A percentile compares a stretch with the other conserved stretches of the same genome.
Evolutionary conservation across 2,888 invertebrate genomes (phyloP).

Genomic region (Thereva unica): DNA sequence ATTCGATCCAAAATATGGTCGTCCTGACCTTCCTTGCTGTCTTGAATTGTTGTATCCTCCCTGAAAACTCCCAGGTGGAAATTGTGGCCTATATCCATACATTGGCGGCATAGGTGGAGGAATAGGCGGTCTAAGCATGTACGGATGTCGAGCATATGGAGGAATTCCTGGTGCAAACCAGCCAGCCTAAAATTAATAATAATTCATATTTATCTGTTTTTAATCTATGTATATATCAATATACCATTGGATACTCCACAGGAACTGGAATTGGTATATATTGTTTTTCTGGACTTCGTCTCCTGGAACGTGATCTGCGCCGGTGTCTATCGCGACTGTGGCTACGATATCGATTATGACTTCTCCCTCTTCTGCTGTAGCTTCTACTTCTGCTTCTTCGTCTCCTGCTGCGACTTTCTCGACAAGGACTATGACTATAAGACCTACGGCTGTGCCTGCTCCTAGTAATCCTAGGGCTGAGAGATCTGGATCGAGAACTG

Average conservation of each 20-base stretch:
- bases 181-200: conserved; percentile 1
- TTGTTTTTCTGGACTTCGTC: conserved; percentile 8
- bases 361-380: conserved; percentile 28
- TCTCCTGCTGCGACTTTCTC: conserved; percentile 5
- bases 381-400: conserved; percentile 34
- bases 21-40: conserved; percentile 1
- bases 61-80: conserved; percentile 8
- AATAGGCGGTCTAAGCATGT: conserved; percentile 5
- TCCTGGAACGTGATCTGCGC: conserved; percentile 2
- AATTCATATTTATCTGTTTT: background rate
- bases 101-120: conserved; percentile 9
- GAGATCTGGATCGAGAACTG: conserved; percentile 34
- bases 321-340: background rate
- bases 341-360: conserved; percentile 2
- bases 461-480: background rate
- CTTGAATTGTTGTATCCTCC: background rate
- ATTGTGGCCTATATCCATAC: conserved; percentile 15
- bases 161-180: conserved; percentile 21
- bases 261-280: conserved; percentile 18
- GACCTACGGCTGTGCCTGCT: conserved; percentile 22
- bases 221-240: background rate
- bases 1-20: background rate
- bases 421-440: conserved; percentile 27
- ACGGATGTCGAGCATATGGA: conserved; percentile 10
- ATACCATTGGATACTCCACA: conserved; percentile 24